Conservation (phyloP, 2,113 vertebrate genomes). For the Physeter macrocephalus region DNA sequence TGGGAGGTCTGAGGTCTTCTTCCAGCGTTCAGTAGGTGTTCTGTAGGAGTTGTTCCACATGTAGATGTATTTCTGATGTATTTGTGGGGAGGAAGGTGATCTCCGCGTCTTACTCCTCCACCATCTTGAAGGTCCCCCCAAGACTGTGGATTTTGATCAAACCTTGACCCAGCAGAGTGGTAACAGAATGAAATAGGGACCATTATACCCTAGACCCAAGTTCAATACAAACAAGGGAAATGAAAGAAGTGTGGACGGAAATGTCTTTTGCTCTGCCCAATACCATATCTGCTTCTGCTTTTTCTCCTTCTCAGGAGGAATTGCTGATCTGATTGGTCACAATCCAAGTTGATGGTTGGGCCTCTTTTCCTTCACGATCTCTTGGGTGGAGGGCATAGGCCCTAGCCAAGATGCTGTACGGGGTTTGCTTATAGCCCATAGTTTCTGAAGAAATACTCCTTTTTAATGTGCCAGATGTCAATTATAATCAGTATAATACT, state of each 20-base stretch:
- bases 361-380: background rate
- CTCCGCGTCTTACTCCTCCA: no score
- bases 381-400: background rate
- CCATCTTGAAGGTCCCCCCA: no score
- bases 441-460: background rate
- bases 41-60: no score
- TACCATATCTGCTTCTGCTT: background rate
- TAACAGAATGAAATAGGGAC: background rate
- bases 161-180: background rate
- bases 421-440: background rate
- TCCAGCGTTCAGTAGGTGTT: no score
- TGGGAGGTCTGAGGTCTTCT: no score
- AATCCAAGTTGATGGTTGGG: background rate
- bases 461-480: background rate
- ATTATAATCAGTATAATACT: background rate
- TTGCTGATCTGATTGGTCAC: background rate
- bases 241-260: background rate
- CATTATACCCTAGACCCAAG: background rate
- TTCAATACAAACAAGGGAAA: background rate
- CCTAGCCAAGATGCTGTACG: background rate
- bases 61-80: no score
- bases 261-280: background rate
- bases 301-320: background rate
- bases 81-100: no score
- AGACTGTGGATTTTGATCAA: background rate